Evolutionary conservation across 2,113 vertebrate species (phyloP).

Genomic region (Paracanthobrama guichenoti): DNA sequence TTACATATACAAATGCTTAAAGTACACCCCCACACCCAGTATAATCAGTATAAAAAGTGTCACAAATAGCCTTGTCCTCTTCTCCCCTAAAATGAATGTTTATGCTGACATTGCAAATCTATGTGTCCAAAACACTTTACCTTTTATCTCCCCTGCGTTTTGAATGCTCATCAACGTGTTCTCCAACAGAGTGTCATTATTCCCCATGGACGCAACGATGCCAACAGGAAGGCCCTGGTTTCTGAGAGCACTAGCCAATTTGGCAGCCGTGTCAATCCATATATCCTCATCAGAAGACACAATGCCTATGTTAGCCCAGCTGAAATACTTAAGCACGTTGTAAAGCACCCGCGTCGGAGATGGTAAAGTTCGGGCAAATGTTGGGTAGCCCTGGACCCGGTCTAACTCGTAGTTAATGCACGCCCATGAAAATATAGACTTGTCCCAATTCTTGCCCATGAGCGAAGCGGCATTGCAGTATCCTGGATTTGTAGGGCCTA

Average conservation of each 20-base stretch:
- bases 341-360: slow-evolving; percentile 78
- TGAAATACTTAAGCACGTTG: slow-evolving; percentile 83
- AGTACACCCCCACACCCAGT: too few species aligned
- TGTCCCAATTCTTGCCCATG: slow-evolving; percentile 84
- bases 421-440: slow-evolving; percentile 85
- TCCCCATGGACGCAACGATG: slow-evolving; percentile 73
- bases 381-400: slow-evolving; percentile 68
- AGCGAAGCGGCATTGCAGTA: slow-evolving; percentile 83
- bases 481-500: slow-evolving; percentile 86
- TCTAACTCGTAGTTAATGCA: slow-evolving; percentile 84
- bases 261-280: slow-evolving; percentile 82
- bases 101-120: neutral
- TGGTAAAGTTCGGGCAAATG: slow-evolving; percentile 79
- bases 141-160: slow-evolving; percentile 75
- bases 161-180: slow-evolving; percentile 75
- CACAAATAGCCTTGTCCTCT: too few species aligned
- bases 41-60: too few species aligned
- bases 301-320: slow-evolving; percentile 85
- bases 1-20: too few species aligned
- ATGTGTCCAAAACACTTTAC: slow-evolving; percentile 66
- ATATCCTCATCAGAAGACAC: slow-evolving; percentile 85
- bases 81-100: neutral
- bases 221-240: slow-evolving; percentile 78
- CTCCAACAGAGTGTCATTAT: slow-evolving; percentile 76
- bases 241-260: slow-evolving; percentile 78